Percentiles rank a stretch among this genome's conserved stretches.
Conservation (phyloP, 2,113 vertebrate genomes). For the Diadophis punctatus region DNA sequence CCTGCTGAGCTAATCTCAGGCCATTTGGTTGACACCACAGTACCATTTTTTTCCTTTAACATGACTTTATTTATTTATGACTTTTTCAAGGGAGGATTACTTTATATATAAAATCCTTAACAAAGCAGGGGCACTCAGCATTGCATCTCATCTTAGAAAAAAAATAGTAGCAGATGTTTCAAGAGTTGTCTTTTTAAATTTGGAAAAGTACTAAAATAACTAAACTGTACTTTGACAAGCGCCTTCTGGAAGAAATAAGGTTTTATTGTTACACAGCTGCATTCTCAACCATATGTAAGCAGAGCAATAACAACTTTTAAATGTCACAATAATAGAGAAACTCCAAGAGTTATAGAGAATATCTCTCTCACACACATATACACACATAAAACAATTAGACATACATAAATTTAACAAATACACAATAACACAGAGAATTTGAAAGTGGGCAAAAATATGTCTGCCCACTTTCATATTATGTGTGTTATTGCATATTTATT, state of each 20-base stretch:
- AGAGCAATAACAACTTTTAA: constrained; percentile 20
- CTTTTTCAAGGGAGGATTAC: not conserved
- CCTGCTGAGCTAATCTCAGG: not conserved
- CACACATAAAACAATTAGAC: not conserved
- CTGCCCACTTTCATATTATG: not conserved
- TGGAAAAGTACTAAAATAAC: not conserved
- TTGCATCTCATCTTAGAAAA: not conserved
- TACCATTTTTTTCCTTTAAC: not conserved
- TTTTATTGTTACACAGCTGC: constrained; percentile 30
- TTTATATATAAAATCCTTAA: not conserved
- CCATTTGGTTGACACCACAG: not conserved
- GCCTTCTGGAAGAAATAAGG: constrained; percentile 19
- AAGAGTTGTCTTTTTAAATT: not conserved
- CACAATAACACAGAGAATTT: not conserved
- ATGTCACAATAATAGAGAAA: constrained; percentile 32
- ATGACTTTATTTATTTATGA: not conserved
- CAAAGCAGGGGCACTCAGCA: not conserved
- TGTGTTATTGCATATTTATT: not conserved
- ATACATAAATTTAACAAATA: not conserved
- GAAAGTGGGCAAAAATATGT: not conserved
- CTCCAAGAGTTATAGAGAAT: not conserved
- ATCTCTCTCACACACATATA: fast-evolving
- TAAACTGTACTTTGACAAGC: constrained; percentile 38
- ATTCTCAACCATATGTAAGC: constrained; percentile 24
- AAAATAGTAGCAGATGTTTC: not conserved